A percentile compares a stretch with the other conserved stretches of the same genome.
Evolutionary conservation across 2,888 invertebrate species (phyloP).

Genomic region (Isotomurus palustris): DNA sequence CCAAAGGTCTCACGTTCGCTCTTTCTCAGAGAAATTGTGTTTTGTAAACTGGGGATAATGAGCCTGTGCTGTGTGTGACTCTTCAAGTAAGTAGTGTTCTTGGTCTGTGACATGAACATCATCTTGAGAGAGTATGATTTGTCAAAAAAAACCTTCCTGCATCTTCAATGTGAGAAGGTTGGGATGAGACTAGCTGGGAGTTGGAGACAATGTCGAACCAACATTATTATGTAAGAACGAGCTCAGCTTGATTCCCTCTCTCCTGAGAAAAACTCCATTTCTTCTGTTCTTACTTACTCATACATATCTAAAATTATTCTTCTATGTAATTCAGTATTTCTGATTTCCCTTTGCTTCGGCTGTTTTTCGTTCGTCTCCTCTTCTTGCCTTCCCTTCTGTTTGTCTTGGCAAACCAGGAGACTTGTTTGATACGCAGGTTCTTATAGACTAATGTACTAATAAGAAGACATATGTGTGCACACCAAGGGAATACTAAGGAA

Average conservation of each 20-base stretch:
- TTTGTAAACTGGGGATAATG: no score
- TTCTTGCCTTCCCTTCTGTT: background rate
- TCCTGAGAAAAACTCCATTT: background rate
- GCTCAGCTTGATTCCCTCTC: background rate
- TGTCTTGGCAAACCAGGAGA: background rate
- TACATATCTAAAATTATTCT: background rate
- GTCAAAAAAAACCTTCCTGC: conserved; percentile 7
- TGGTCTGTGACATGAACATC: background rate
- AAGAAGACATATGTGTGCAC: background rate
- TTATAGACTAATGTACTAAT: background rate
- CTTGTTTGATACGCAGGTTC: no score
- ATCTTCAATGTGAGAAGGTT: no score
- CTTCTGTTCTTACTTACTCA: background rate
- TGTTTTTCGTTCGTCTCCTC: no score
- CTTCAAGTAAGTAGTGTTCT: no score
- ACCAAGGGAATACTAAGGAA: background rate
- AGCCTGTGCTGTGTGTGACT: no score
- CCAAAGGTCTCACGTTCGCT: no score
- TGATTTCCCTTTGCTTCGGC: no score
- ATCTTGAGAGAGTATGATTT: conserved; percentile 6
- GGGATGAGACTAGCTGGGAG: no score
- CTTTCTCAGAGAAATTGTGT: no score
- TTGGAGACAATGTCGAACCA: conserved; percentile 8
- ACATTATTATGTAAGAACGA: no score
- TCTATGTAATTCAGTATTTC: background rate